phyloP scores from a whole-genome alignment of 2,797 vertebrate species.

The Xenentodon cancila region DNA sequence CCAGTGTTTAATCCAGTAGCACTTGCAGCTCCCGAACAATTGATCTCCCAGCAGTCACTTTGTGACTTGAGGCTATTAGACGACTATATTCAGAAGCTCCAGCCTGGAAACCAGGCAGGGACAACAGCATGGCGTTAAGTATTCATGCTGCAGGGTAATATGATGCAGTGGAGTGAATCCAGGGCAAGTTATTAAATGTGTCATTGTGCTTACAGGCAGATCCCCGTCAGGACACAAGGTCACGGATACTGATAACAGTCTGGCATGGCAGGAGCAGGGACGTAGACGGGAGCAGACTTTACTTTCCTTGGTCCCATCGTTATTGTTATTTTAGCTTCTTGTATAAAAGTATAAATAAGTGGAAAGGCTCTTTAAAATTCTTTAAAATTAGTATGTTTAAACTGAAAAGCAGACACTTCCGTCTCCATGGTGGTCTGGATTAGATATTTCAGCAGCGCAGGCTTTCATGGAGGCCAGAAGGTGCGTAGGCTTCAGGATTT shows the following conservation, averaged over 20 bases:
- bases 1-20: neutral
- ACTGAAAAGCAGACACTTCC: too few species aligned
- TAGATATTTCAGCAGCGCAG: too few species aligned
- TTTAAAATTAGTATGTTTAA: too few species aligned
- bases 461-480: too few species aligned
- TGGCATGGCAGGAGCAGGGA: neutral
- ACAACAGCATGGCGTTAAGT: neutral
- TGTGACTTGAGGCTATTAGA: conserved; percentile 27
- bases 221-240: conserved; percentile 20
- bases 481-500: too few species aligned
- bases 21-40: conserved; percentile 12
- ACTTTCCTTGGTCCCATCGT: neutral
- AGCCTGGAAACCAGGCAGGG: conserved; percentile 26
- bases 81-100: conserved; percentile 50
- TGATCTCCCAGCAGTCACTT: conserved; percentile 16
- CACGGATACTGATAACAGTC: conserved; percentile 12
- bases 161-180: conserved; percentile 36
- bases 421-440: too few species aligned
- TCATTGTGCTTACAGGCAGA: conserved; percentile 27
- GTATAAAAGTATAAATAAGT: too few species aligned
- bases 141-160: conserved; percentile 26
- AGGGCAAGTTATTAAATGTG: conserved; percentile 19
- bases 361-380: too few species aligned
- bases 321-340: neutral
- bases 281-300: neutral